These are phyloP conservation scores for Centropus bengalensis DNA, from an alignment of 2,113 vertebrate species.

Conservation along the genomic window DNA sequence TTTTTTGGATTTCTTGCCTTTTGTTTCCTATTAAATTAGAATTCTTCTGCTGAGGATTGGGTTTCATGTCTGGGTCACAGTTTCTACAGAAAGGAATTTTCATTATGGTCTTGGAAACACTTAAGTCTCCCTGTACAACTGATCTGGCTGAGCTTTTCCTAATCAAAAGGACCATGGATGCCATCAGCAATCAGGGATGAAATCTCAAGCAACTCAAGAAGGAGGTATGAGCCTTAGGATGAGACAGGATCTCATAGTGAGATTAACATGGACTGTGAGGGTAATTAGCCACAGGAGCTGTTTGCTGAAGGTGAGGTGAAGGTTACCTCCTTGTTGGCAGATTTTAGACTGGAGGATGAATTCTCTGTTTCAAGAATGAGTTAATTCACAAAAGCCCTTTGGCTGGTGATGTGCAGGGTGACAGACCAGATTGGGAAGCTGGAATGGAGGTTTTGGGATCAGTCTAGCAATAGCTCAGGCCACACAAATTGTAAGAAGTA, in stretches of 20 bases:
- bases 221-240: constrained; percentile 29
- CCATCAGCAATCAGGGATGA: constrained; percentile 57
- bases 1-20: constrained; percentile 8
- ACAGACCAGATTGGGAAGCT: neutral
- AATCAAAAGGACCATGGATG: constrained; percentile 34
- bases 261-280: constrained; percentile 41
- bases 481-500: constrained; percentile 1
- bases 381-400: neutral
- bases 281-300: constrained; percentile 28
- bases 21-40: constrained; percentile 50
- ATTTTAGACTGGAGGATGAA: neutral
- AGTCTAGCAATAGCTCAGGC: neutral
- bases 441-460: neutral
- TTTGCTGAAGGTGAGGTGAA: constrained; percentile 3
- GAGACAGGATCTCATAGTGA: constrained; percentile 39
- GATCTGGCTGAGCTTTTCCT: constrained; percentile 58
- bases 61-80: constrained; percentile 56
- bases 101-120: constrained; percentile 63
- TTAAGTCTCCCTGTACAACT: constrained; percentile 55
- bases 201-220: constrained; percentile 40
- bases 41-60: constrained; percentile 31
- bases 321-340: neutral
- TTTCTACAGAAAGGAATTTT: constrained; percentile 69
- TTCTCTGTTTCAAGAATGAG: neutral
- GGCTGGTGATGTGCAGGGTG: neutral